Percentiles rank a stretch among this genome's conserved stretches.
These are phyloP conservation scores for Strix uralensis DNA, from an alignment of 2,113 vertebrate genomes.

Conservation along the genomic window DNA sequence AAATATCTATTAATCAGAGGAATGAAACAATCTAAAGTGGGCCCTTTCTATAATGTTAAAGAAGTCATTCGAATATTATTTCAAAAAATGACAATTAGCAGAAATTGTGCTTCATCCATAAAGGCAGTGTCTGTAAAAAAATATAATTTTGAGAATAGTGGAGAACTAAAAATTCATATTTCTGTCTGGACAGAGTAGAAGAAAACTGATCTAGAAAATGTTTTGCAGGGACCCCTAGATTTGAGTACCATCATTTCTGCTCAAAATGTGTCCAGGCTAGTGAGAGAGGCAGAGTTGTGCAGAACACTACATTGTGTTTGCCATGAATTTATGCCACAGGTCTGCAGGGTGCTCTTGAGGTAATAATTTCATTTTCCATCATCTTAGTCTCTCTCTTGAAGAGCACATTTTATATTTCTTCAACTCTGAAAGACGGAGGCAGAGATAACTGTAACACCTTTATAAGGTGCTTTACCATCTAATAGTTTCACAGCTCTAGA, in stretches of 20 bases:
- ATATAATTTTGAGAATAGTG: background rate
- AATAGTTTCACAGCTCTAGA: background rate
- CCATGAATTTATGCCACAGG: background rate
- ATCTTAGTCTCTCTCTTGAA: background rate
- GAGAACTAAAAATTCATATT: background rate
- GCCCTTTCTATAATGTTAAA: background rate
- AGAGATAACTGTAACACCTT: background rate
- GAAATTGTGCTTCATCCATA: background rate
- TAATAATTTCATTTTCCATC: background rate
- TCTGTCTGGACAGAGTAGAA: background rate
- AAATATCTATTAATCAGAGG: background rate
- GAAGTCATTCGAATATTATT: background rate
- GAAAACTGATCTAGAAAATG: background rate
- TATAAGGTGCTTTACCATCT: background rate
- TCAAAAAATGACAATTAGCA: background rate
- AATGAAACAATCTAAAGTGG: background rate
- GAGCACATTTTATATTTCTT: background rate
- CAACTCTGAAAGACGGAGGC: background rate
- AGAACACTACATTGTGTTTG: background rate
- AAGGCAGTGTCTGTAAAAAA: background rate
- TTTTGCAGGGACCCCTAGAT: background rate
- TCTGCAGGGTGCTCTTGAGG: background rate
- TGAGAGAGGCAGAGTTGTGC: background rate
- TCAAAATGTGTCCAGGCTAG: background rate
- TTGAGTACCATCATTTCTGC: background rate